phyloP scores from a whole-genome alignment of 37 sponge, comb jelly and placozoan genomes.

The Ephydatia muelleri region DNA sequence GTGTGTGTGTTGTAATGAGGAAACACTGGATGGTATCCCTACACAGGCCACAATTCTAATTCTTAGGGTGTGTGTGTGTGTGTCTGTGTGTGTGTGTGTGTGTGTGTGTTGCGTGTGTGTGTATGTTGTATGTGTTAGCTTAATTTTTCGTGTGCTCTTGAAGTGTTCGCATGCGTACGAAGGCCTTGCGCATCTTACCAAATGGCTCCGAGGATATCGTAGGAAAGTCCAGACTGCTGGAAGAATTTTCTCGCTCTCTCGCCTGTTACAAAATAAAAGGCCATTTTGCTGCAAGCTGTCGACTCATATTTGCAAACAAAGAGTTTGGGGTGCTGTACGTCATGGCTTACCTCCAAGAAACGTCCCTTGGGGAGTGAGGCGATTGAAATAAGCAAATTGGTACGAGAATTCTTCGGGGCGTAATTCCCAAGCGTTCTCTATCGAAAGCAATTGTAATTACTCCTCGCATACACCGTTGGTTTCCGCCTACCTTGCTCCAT shows the following conservation, averaged over 20 bases:
- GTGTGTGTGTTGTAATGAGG: too few species aligned
- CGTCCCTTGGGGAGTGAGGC: conserved; percentile 3
- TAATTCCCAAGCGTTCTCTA: neutral
- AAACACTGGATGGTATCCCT: too few species aligned
- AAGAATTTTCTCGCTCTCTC: conserved; percentile 55
- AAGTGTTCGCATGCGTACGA: neutral
- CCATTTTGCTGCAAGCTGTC: neutral
- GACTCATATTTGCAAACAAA: neutral
- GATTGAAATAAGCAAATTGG: conserved; percentile 16
- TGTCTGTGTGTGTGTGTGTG: too few species aligned
- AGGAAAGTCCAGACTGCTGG: conserved; percentile 25
- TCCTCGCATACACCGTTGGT: neutral
- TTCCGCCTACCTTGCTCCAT: neutral
- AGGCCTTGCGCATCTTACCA: conserved; percentile 53
- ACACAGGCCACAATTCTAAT: too few species aligned
- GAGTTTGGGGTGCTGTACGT: neutral
- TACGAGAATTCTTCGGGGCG: conserved; percentile 11
- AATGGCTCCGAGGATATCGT: conserved; percentile 14
- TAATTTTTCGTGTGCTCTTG: too few species aligned
- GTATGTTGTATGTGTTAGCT: too few species aligned
- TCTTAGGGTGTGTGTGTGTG: too few species aligned
- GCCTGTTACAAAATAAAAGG: too few species aligned
- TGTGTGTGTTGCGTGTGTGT: too few species aligned
- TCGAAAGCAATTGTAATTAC: neutral
- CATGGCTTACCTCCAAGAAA: conserved; percentile 6